Percentiles rank a stretch among this genome's conserved stretches.
These are phyloP conservation scores for Carlito syrichta DNA, from an alignment of 2,113 vertebrate genomes.

Conservation along the genomic window DNA sequence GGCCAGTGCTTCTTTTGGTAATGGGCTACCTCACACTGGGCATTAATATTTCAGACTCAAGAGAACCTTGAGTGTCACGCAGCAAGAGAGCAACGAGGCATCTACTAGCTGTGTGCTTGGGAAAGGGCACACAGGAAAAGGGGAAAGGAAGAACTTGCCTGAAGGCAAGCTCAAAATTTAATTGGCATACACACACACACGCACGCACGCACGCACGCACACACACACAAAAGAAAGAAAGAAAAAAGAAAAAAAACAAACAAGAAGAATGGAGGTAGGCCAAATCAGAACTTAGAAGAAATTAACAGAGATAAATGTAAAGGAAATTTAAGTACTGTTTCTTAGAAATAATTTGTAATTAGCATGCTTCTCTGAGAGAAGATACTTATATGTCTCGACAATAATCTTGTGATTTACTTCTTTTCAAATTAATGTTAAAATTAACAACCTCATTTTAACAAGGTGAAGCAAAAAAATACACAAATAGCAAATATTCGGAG, in stretches of 20 bases:
- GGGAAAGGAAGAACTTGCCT: background rate
- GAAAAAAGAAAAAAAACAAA: no score
- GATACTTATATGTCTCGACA: background rate
- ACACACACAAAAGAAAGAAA: no score
- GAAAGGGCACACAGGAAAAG: background rate
- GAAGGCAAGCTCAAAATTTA: conserved; percentile 60
- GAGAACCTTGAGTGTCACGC: background rate
- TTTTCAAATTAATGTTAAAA: background rate
- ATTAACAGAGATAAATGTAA: conserved; percentile 41
- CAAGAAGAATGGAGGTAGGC: background rate
- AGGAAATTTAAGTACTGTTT: background rate
- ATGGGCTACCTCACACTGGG: background rate
- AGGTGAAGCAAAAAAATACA: background rate
- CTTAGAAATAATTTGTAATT: background rate
- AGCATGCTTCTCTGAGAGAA: background rate
- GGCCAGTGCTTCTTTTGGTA: background rate
- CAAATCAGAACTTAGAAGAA: conserved; percentile 1
- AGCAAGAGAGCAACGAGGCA: rapidly evolving
- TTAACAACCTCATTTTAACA: background rate
- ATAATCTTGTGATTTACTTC: background rate
- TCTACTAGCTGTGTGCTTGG: background rate
- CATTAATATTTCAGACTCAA: conserved; percentile 64
- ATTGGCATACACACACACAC: conserved; percentile 61
- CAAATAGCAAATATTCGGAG: no score
- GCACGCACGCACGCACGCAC: no score